phyloP scores from a whole-genome alignment of 2,113 vertebrate genomes.

The Myiozetetes cayanensis region DNA sequence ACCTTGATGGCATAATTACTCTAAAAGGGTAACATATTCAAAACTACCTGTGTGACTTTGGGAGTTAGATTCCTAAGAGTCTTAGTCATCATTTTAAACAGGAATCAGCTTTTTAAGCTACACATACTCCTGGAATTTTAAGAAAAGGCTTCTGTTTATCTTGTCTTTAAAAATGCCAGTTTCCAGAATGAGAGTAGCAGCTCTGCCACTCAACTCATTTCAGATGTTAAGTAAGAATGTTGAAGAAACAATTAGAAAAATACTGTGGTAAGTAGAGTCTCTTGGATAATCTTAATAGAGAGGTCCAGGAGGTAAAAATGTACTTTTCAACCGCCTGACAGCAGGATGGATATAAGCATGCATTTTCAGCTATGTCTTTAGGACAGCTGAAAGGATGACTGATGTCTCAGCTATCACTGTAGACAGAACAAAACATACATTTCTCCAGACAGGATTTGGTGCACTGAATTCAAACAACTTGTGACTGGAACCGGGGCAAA shows the following conservation, averaged over 20 bases:
- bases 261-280: not conserved
- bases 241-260: not conserved
- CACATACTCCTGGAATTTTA: not conserved
- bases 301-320: not conserved
- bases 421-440: not conserved
- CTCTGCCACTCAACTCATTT: not conserved
- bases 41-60: constrained; percentile 52
- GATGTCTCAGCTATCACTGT: not conserved
- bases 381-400: not conserved
- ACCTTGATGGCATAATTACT: constrained; percentile 58
- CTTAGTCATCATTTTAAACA: constrained; percentile 52
- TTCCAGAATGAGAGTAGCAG: not conserved
- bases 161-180: not conserved
- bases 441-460: not conserved
- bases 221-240: not conserved
- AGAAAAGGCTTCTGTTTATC: not conserved
- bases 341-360: not conserved
- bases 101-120: not conserved
- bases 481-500: not conserved
- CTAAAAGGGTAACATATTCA: constrained; percentile 50
- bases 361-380: not conserved
- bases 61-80: constrained; percentile 46
- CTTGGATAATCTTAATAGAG: not conserved
- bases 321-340: not conserved
- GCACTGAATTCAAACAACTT: not conserved